These are phyloP conservation scores for Dinocampus coccinellae DNA, from an alignment of 2,888 invertebrate species.

Conservation along the genomic window DNA sequence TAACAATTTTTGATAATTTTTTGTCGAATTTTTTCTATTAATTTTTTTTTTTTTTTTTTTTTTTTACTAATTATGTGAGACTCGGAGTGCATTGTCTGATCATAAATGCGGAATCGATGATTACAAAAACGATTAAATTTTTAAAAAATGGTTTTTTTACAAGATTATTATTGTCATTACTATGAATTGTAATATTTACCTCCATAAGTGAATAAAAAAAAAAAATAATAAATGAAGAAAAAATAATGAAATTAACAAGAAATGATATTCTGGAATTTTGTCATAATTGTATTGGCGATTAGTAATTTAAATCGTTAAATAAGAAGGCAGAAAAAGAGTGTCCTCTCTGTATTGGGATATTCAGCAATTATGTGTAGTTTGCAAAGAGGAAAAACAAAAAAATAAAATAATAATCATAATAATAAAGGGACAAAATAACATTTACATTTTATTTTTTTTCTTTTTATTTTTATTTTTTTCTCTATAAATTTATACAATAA, in stretches of 20 bases:
- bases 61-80: conserved; percentile 19
- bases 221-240: not conserved
- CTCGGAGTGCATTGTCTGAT: conserved; percentile 51
- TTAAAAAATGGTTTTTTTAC: conserved; percentile 40
- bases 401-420: not conserved
- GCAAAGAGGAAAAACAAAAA: not conserved
- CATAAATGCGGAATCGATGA: conserved; percentile 34
- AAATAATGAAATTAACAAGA: not conserved
- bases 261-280: not conserved
- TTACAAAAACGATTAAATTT: not conserved
- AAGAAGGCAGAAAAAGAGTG: too few species aligned
- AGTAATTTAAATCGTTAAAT: not conserved
- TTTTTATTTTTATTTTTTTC: too few species aligned
- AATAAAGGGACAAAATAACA: not conserved
- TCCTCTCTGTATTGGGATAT: too few species aligned
- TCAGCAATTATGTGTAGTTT: too few species aligned
- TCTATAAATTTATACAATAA: too few species aligned
- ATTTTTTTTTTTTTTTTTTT: conserved; percentile 22
- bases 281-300: not conserved
- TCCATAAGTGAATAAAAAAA: not conserved
- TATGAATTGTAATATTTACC: conserved; percentile 35
- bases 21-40: conserved; percentile 21
- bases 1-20: not conserved
- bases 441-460: not conserved
- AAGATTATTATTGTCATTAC: conserved; percentile 45